Evolutionary conservation across 2,888 invertebrate genomes (phyloP), one percentile per base, ranked within the genome.

Genomic region (Leptothorax acervorum): DNA sequence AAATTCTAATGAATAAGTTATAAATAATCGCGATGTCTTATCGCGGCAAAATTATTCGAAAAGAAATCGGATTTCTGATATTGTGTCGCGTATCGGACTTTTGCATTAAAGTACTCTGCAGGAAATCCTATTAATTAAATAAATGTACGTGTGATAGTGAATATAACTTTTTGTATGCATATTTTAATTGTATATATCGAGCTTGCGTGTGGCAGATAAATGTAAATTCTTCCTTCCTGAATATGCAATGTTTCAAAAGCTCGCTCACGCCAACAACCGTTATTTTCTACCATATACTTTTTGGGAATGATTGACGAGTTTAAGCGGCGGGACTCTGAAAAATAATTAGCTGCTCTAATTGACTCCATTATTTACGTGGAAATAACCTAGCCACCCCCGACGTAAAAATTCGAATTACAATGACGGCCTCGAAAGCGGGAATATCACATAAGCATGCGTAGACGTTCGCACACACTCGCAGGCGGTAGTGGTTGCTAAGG

Each of bases 261-360:
- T 60, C 57, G 60, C 85, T 63, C 86, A 62, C 86, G 62, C 60
- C 86, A 51, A 63, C 73, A 78, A 82, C 75, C 76, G 42, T 60
- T 71, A 62, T 60, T 70, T 66, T 57, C 66, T 60, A 18, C 53
- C 35, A 70, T 35, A 73, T 35, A 73, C 68, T 63, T 63, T 79
- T 79, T 63, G 31, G 35, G 66, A 79, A 82, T 87, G 85, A 89
- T 85, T 83, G 89, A 87, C 86, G 78, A 53, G 78, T 78, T 78
- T 45, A 74, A 65, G 78, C 83, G 76, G 48, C 86, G 28, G 15
- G 55, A 60, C 55, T 71, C 71, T 48, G 76, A 76, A 85, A 88
- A 89, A 85, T 88, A 88, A 89, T 89, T 88, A 84, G 60, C 79
- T 78, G 23, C 79, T 75, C 65, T 89, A 89, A 89, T 89, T 89